Evolutionary conservation across 2,797 vertebrate species (phyloP).

Genomic region (Apodemus agrarius): DNA sequence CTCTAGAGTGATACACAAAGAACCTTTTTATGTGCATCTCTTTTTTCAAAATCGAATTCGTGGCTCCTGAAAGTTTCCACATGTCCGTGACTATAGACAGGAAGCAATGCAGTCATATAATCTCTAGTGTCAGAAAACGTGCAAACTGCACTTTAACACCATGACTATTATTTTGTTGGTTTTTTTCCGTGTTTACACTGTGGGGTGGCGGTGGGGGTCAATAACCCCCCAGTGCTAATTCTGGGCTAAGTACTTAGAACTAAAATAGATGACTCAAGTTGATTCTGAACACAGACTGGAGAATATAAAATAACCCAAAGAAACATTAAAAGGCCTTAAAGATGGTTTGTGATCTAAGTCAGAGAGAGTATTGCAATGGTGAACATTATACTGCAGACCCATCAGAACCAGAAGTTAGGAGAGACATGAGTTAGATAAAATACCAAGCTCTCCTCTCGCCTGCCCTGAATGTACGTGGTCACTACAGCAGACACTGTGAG

Average conservation of each 20-base stretch:
- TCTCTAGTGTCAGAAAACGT: slow-evolving; percentile 24
- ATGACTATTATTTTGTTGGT: slow-evolving; percentile 14
- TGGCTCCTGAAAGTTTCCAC: not conserved
- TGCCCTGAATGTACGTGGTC: not conserved
- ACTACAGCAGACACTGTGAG: not conserved
- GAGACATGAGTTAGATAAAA: not conserved
- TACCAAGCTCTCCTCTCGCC: not conserved
- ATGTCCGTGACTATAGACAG: not conserved
- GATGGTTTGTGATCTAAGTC: not conserved
- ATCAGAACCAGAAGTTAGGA: not conserved
- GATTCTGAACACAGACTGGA: slow-evolving; percentile 5
- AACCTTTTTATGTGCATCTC: not conserved
- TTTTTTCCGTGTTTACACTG: slow-evolving; percentile 23
- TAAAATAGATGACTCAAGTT: not conserved
- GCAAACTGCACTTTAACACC: not conserved
- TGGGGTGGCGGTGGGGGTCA: not conserved
- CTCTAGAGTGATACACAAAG: not conserved
- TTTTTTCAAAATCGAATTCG: not conserved
- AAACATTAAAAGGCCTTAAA: slow-evolving; percentile 14
- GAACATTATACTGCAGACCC: not conserved
- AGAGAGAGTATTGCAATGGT: not conserved
- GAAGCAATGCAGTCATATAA: not conserved
- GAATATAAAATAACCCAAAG: slow-evolving; percentile 2
- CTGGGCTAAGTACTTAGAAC: slow-evolving; percentile 18
- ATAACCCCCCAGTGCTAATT: not conserved